Evolutionary conservation across 2,888 invertebrate genomes (phyloP).

Genomic region (Julus scanicus): DNA sequence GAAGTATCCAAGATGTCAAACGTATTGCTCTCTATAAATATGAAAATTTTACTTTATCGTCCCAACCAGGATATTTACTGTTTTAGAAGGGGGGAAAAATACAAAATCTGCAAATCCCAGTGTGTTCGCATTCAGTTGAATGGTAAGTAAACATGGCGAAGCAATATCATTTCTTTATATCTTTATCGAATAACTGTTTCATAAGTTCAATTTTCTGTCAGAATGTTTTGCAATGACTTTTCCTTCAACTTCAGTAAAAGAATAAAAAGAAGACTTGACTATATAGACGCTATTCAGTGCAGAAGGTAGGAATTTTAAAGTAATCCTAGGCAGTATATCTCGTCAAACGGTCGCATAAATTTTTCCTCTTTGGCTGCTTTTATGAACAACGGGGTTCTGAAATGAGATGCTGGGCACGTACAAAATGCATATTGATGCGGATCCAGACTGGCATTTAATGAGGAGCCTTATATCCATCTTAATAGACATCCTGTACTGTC

Average conservation of each 20-base stretch:
- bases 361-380: background rate
- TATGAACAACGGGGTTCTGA: background rate
- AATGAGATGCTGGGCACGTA: conserved; percentile 28
- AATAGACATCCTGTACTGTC: conserved; percentile 16
- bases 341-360: background rate
- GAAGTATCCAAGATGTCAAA: too few relatives aligned
- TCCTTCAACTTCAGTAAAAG: background rate
- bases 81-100: too few relatives aligned
- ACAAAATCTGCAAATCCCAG: too few relatives aligned
- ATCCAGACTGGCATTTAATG: conserved; percentile 28
- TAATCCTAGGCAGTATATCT: background rate
- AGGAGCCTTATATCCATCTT: conserved; percentile 33
- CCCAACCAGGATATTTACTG: too few relatives aligned
- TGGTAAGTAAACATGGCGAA: too few relatives aligned
- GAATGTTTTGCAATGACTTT: background rate
- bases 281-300: too few relatives aligned
- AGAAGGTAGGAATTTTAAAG: background rate
- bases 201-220: too few relatives aligned
- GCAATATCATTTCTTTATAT: too few relatives aligned
- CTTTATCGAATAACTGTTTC: too few relatives aligned
- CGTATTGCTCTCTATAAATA: too few relatives aligned
- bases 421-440: conserved; percentile 16
- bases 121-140: too few relatives aligned
- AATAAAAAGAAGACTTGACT: background rate
- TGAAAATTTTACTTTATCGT: too few relatives aligned